These are phyloP conservation scores for Agrotis exclamationis DNA, from an alignment of 2,888 invertebrate genomes.

Conservation along the genomic window DNA sequence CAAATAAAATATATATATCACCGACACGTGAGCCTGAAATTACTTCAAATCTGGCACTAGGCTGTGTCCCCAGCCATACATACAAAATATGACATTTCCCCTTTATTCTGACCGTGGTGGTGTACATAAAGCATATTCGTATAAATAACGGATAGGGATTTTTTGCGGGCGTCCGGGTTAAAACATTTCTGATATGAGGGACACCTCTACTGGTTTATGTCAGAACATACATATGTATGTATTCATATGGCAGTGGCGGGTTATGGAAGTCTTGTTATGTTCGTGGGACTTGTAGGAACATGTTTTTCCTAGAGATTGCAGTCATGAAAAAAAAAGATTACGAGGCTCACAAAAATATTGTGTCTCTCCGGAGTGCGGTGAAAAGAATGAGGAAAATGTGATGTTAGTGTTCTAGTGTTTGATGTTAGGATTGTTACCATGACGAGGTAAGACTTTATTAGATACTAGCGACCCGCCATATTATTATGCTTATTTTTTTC, in stretches of 20 bases:
- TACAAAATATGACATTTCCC: slow-evolving; percentile 62
- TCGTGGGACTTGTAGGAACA: slow-evolving; percentile 26
- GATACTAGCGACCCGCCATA: no score
- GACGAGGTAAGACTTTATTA: slow-evolving; percentile 6
- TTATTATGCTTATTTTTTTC: no score
- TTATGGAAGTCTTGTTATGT: slow-evolving; percentile 46
- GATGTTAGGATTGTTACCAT: slow-evolving; percentile 4
- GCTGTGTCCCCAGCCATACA: slow-evolving; percentile 39
- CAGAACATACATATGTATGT: slow-evolving; percentile 53
- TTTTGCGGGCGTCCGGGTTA: slow-evolving; percentile 54
- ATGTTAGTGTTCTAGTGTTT: slow-evolving; percentile 12
- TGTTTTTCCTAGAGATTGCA: slow-evolving; percentile 54
- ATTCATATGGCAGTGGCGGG: slow-evolving; percentile 47
- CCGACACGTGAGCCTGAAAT: slow-evolving; percentile 49
- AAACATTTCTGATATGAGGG: slow-evolving; percentile 56
- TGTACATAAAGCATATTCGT: slow-evolving; percentile 47
- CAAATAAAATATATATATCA: slow-evolving; percentile 58
- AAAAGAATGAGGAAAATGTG: slow-evolving; percentile 20
- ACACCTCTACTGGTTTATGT: slow-evolving; percentile 54
- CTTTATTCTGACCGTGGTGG: slow-evolving; percentile 58
- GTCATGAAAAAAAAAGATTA: slow-evolving; percentile 51
- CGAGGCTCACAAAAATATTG: slow-evolving; percentile 33
- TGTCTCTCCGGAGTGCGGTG: slow-evolving; percentile 5
- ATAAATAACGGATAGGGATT: slow-evolving; percentile 59
- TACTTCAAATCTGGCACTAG: slow-evolving; percentile 53